Conservation (phyloP, 2,888 invertebrate species). For the Pyrrhopygopsis socrates region DNA sequence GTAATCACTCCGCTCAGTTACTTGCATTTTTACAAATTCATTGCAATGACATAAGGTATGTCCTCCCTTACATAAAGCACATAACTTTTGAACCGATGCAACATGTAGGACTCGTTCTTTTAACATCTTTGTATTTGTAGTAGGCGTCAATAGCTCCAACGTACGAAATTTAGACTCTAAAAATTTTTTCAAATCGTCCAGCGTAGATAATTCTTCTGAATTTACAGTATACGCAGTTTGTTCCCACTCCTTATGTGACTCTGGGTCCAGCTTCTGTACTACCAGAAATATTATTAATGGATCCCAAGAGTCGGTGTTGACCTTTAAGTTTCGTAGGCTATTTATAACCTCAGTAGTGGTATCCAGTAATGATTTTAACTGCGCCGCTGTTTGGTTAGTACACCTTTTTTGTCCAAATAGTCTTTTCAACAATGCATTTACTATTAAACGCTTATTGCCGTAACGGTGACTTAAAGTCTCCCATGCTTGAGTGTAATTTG, state of each 20-base stretch:
- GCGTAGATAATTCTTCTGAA: constrained; percentile 55
- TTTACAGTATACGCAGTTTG: constrained; percentile 46
- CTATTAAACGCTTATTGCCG: constrained; percentile 74
- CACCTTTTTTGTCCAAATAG: constrained; percentile 66
- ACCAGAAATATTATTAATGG: constrained; percentile 75
- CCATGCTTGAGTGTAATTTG: constrained; percentile 73
- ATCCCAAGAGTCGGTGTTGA: constrained; percentile 73
- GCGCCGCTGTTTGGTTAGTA: constrained; percentile 31
- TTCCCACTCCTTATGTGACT: constrained; percentile 80
- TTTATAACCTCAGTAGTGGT: constrained; percentile 34
- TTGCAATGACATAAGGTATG: neutral
- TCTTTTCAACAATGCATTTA: constrained; percentile 70
- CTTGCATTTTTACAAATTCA: neutral
- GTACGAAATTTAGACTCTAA: constrained; percentile 69
- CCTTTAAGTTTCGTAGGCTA: constrained; percentile 70
- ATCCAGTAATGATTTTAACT: constrained; percentile 80
- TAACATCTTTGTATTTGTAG: constrained; percentile 5
- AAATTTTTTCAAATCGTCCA: constrained; percentile 51
- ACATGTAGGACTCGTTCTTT: constrained; percentile 11
- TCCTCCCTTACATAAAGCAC: neutral
- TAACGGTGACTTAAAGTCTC: constrained; percentile 61
- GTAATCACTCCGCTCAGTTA: neutral
- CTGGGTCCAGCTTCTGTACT: constrained; percentile 79
- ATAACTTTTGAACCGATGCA: neutral
- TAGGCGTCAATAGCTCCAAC: constrained; percentile 47